Percentiles rank a stretch among this genome's conserved stretches.
phyloP scores from a whole-genome alignment of 1,140 invertebrate species.

The Saccostrea cuccullata region DNA sequence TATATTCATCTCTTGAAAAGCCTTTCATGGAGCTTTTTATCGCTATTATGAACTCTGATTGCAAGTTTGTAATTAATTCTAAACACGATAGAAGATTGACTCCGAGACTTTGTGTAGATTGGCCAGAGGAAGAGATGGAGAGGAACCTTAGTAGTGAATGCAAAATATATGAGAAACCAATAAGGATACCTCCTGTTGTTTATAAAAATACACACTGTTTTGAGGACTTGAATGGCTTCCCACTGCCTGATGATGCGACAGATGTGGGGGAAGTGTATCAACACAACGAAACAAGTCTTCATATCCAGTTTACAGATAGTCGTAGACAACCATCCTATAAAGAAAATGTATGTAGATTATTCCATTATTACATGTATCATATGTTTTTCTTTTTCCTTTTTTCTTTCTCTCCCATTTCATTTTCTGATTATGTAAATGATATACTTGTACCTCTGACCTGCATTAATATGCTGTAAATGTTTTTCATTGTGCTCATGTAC shows the following conservation, averaged over 20 bases:
- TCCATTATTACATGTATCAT: too few species aligned
- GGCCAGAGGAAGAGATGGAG: neutral
- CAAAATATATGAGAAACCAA: neutral
- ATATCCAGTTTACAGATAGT: neutral
- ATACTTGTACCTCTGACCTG: too few species aligned
- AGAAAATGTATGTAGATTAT: too few species aligned
- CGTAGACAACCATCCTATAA: too few species aligned
- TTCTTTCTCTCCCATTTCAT: too few species aligned
- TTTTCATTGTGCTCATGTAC: too few species aligned
- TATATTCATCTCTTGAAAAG: constrained; percentile 3
- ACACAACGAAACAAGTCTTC: neutral
- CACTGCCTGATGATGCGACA: neutral
- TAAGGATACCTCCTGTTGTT: neutral
- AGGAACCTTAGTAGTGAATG: neutral
- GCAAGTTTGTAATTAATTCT: neutral
- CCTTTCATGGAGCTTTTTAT: neutral
- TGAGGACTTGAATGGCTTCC: neutral
- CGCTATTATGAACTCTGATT: neutral
- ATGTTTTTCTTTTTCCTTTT: too few species aligned
- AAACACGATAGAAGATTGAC: neutral
- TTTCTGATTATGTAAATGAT: too few species aligned
- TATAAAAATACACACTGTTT: neutral
- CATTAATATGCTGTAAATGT: too few species aligned
- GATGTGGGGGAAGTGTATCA: neutral
- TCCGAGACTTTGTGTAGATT: neutral